Conservation (phyloP, 2,888 invertebrate species). For the Parnassius smintheus region DNA sequence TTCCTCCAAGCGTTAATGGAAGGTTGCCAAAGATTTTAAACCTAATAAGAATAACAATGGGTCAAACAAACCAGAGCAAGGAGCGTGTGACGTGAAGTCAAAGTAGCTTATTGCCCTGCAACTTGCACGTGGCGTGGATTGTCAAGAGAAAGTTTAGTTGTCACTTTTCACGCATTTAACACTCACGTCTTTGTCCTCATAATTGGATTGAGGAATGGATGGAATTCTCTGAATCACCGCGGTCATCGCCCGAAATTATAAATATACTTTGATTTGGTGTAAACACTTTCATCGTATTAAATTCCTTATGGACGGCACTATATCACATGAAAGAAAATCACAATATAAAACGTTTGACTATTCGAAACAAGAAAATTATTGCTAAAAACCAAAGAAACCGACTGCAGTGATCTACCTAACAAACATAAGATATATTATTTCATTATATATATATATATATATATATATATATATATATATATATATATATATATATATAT, state of each 20-base stretch:
- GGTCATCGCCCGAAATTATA: conserved; percentile 28
- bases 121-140: not conserved
- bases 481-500: too few relatives aligned
- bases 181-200: conserved; percentile 17
- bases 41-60: conserved; percentile 15
- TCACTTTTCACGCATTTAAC: conserved; percentile 6
- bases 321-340: not conserved
- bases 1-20: conserved; percentile 14
- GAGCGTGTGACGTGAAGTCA: conserved; percentile 3
- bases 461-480: too few relatives aligned
- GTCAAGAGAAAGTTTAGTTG: conserved; percentile 6
- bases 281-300: conserved; percentile 5
- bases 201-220: conserved; percentile 15
- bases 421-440: too few relatives aligned
- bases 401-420: too few relatives aligned
- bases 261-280: conserved; percentile 25
- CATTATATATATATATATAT: too few relatives aligned
- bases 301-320: conserved; percentile 1
- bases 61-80: conserved; percentile 3
- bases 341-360: conserved; percentile 4
- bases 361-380: not conserved
- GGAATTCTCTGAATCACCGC: conserved; percentile 22
- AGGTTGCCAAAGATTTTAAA: conserved; percentile 7
- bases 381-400: too few relatives aligned
- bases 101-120: conserved; percentile 1